Evolutionary conservation across 2,797 vertebrate species (phyloP).

Genomic region (Prionace glauca): DNA sequence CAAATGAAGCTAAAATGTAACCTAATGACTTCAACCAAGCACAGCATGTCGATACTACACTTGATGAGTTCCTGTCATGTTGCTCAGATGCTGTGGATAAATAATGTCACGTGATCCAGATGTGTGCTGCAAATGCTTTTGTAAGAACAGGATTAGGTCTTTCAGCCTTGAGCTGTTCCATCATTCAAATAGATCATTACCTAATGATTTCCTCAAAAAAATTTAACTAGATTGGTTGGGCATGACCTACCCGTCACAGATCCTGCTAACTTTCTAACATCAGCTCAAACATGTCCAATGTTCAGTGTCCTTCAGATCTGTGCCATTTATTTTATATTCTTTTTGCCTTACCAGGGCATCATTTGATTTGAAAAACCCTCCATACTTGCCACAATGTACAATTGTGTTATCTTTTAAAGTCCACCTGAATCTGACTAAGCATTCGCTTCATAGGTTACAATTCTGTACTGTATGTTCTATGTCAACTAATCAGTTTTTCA

Average conservation of each 20-base stretch:
- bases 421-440: background rate
- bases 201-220: background rate
- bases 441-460: background rate
- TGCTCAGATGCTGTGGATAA: background rate
- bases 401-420: background rate
- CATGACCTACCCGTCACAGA: background rate
- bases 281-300: background rate
- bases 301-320: background rate
- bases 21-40: too few species aligned
- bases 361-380: background rate
- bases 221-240: background rate
- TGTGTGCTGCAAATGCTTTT: background rate
- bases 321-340: background rate
- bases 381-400: background rate
- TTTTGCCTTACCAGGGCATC: background rate
- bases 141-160: background rate
- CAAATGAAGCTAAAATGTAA: too few species aligned
- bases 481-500: background rate
- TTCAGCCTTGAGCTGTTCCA: background rate
- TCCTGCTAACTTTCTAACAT: background rate
- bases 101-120: background rate
- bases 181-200: background rate
- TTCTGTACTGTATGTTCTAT: background rate
- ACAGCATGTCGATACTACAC: too few species aligned
- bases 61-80: background rate